These are phyloP conservation scores for Callospermophilus lateralis DNA, from an alignment of 2,113 vertebrate genomes.

Conservation along the genomic window DNA sequence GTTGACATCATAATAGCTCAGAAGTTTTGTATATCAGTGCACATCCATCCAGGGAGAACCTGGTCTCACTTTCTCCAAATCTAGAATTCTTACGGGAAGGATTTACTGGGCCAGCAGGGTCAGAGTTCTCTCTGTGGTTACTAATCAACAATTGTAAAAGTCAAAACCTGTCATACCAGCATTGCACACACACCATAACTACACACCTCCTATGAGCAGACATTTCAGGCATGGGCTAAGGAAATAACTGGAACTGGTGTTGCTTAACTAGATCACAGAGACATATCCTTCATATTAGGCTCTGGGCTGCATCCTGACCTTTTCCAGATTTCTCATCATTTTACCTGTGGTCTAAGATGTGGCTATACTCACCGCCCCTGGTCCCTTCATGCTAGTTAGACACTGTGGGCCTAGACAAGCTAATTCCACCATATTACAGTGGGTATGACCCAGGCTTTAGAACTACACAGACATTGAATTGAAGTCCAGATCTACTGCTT, in stretches of 20 bases:
- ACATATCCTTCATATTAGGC: not conserved
- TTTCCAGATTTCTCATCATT: not conserved
- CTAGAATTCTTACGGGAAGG: not conserved
- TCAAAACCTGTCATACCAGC: not conserved
- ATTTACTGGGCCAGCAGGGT: not conserved
- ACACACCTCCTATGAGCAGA: not conserved
- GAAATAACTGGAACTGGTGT: not conserved
- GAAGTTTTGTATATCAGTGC: not conserved
- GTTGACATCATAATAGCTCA: not conserved
- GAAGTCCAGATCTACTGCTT: not conserved
- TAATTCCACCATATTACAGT: not conserved
- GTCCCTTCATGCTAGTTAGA: not conserved
- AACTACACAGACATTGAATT: not conserved
- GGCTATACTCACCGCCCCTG: not conserved
- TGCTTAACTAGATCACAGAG: not conserved
- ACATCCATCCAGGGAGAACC: not conserved
- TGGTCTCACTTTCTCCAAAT: not conserved
- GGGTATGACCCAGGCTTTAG: not conserved
- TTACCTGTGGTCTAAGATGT: not conserved
- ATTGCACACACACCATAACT: no score
- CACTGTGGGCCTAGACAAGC: not conserved
- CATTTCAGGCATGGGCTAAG: not conserved
- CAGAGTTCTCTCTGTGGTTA: not conserved
- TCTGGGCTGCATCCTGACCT: not conserved
- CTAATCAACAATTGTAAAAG: not conserved